Evolutionary conservation across 2,797 vertebrate species (phyloP).

Genomic region (Mormyrus proboscirostris): DNA sequence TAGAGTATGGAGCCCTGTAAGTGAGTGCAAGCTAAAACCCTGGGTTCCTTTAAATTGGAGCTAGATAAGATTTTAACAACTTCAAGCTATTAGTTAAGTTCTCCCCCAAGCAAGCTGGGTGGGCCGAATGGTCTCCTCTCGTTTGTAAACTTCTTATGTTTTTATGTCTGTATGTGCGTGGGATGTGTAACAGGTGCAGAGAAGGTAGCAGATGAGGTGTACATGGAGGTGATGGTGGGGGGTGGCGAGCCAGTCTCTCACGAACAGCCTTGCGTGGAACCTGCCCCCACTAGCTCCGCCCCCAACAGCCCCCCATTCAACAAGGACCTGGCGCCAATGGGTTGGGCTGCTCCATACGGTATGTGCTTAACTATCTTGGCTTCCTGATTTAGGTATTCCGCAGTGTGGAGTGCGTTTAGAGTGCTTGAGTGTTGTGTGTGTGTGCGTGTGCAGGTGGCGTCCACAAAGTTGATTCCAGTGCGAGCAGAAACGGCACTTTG

Average conservation of each 20-base stretch:
- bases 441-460: conserved; percentile 50
- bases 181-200: not conserved
- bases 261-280: conserved; percentile 65
- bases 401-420: not conserved
- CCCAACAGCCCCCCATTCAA: conserved; percentile 70
- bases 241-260: conserved; percentile 79
- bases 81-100: not conserved
- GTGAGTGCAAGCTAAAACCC: not conserved
- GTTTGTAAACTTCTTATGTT: not conserved
- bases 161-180: not conserved
- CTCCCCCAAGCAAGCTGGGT: not conserved
- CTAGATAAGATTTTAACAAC: not conserved
- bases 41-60: not conserved
- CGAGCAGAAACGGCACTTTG: conserved; percentile 89
- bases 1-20: not conserved
- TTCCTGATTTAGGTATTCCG: not conserved
- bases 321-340: conserved; percentile 89
- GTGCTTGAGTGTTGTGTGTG: not conserved
- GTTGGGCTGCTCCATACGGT: conserved; percentile 89
- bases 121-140: not conserved
- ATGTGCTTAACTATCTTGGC: conserved; percentile 41
- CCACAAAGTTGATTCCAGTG: conserved; percentile 69
- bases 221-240: conserved; percentile 89
- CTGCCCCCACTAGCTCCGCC: not conserved
- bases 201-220: conserved; percentile 86